A percentile compares a stretch with the other conserved stretches of the same genome.
phyloP scores from a whole-genome alignment of 2,113 vertebrate species.

The Microcebus ravelobensis region DNA sequence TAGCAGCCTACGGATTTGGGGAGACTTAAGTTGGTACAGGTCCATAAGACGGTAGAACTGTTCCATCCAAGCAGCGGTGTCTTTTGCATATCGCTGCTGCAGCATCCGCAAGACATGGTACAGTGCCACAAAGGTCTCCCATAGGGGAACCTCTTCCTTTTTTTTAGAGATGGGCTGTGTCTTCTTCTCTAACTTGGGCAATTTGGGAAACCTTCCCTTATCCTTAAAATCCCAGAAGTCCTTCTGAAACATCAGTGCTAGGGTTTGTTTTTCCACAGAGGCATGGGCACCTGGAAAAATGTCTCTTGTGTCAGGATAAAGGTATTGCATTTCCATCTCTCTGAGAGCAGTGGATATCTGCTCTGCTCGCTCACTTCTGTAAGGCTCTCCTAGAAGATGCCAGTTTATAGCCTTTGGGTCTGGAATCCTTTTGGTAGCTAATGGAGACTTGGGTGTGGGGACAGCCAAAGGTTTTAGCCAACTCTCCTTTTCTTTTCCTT shows the following conservation, averaged over 20 bases:
- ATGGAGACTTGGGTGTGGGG: not conserved
- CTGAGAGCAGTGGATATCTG: not conserved
- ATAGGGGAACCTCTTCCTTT: not conserved
- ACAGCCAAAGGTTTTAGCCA: not conserved
- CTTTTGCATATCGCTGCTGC: not conserved
- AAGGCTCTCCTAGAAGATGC: slow-evolving; percentile 56
- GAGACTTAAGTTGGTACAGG: slow-evolving; percentile 72
- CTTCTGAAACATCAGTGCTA: slow-evolving; percentile 67
- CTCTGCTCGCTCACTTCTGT: not conserved
- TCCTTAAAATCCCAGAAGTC: slow-evolving; percentile 56
- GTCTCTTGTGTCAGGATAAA: slow-evolving; percentile 21
- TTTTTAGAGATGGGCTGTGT: not conserved
- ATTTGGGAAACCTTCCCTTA: slow-evolving; percentile 20
- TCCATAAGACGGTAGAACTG: slow-evolving; percentile 63
- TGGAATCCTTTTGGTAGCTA: not conserved
- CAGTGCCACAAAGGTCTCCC: slow-evolving; percentile 58
- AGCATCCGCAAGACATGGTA: slow-evolving; percentile 52
- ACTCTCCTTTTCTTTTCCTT: slow-evolving; percentile 45
- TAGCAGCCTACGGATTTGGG: slow-evolving; percentile 60
- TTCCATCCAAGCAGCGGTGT: not conserved
- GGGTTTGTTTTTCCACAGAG: slow-evolving; percentile 58
- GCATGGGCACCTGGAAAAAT: not conserved
- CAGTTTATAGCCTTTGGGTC: slow-evolving; percentile 22
- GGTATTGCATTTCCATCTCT: not conserved
- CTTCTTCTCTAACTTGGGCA: slow-evolving; percentile 2